Evolutionary conservation across 2,797 vertebrate genomes (phyloP).

Genomic region (Schizothorax lantsangensis): DNA sequence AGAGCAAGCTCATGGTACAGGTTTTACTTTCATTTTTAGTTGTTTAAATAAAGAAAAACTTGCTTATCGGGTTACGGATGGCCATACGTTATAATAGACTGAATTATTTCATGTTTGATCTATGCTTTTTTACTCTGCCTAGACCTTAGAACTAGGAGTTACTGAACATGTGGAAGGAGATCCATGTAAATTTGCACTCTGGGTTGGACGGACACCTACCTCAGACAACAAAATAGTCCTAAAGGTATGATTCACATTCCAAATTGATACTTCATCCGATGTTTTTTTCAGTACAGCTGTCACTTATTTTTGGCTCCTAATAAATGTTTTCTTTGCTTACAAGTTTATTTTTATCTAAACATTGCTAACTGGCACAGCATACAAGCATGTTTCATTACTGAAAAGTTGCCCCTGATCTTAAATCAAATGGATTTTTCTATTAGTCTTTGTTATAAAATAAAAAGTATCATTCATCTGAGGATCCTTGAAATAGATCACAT

Average conservation of each 20-base stretch:
- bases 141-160: slow-evolving; percentile 88
- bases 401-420: neutral
- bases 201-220: slow-evolving; percentile 92
- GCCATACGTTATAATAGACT: neutral
- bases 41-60: neutral
- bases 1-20: slow-evolving; percentile 97
- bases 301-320: neutral
- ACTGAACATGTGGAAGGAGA: slow-evolving; percentile 90
- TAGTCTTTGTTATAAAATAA: neutral
- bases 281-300: neutral
- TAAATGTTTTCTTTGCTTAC: neutral
- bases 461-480: neutral
- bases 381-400: neutral
- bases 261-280: neutral
- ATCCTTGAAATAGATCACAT: neutral
- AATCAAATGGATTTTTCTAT: neutral
- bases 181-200: slow-evolving; percentile 87
- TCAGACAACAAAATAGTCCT: slow-evolving; percentile 99
- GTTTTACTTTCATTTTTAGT: neutral
- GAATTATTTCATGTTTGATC: neutral
- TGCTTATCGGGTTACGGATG: neutral
- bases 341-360: neutral
- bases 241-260: slow-evolving; percentile 81
- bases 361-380: neutral
- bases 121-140: slow-evolving; percentile 20